Conservation (phyloP, 2,797 vertebrate species). For the Periparus ater region DNA sequence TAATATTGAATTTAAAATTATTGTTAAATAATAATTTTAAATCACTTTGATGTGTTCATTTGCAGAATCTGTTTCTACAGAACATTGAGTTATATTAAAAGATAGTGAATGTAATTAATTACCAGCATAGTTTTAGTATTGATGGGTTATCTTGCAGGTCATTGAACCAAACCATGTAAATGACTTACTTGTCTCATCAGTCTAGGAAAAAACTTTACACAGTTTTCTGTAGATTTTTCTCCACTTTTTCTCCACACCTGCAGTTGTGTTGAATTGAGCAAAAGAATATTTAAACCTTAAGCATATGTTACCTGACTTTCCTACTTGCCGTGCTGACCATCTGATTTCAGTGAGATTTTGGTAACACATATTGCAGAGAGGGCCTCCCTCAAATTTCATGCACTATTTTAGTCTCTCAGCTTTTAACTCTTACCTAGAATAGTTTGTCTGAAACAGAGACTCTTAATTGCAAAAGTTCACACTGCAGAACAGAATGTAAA, state of each 20-base stretch:
- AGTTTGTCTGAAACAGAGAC: background rate
- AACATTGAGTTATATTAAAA: background rate
- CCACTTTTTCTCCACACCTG: background rate
- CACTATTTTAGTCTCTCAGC: background rate
- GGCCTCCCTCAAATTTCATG: background rate
- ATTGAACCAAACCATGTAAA: constrained; percentile 36
- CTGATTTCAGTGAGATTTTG: background rate
- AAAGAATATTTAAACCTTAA: background rate
- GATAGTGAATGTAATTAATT: constrained; percentile 14
- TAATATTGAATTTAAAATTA: background rate
- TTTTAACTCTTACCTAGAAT: background rate
- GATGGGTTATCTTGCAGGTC: constrained; percentile 21
- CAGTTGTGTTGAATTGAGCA: background rate
- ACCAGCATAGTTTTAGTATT: background rate
- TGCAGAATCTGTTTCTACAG: background rate
- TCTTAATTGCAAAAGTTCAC: background rate
- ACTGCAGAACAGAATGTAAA: background rate
- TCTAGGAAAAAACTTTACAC: background rate
- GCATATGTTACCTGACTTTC: background rate
- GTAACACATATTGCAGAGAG: background rate
- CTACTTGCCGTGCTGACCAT: background rate
- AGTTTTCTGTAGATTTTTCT: background rate
- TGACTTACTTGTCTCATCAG: background rate
- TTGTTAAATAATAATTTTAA: constrained; percentile 22
- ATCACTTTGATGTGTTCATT: background rate